Evolutionary conservation across 2,113 vertebrate genomes (phyloP).

Genomic region (Isichthys henryi): DNA sequence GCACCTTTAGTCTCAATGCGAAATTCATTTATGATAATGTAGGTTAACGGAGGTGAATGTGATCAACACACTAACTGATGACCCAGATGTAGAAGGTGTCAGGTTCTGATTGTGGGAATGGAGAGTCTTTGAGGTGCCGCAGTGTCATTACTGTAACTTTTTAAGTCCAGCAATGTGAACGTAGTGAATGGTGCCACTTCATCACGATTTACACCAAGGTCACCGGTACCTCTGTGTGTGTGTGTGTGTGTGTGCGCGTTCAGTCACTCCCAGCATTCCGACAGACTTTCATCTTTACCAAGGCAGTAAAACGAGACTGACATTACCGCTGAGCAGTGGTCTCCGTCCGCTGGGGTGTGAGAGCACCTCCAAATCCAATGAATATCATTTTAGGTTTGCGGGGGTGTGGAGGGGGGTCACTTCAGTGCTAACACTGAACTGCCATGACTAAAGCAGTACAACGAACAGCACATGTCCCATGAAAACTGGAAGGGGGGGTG

Average conservation of each 20-base stretch:
- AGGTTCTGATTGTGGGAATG: background rate
- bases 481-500: background rate
- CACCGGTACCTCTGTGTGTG: background rate
- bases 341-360: too few relatives aligned
- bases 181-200: background rate
- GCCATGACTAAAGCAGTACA: background rate
- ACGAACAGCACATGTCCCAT: background rate
- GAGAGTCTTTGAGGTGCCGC: background rate
- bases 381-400: background rate
- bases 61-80: background rate
- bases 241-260: background rate
- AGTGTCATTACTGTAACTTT: background rate
- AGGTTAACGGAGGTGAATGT: background rate
- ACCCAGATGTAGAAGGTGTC: background rate
- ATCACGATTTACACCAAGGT: background rate
- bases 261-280: background rate
- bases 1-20: background rate
- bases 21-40: background rate
- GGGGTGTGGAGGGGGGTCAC: background rate
- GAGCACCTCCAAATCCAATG: background rate
- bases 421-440: background rate
- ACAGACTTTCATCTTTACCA: background rate
- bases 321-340: background rate
- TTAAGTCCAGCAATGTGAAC: background rate
- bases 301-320: background rate